Percentiles rank a stretch among this genome's conserved stretches.
Conservation (phyloP, 2,888 invertebrate genomes). For the Drosophila ezoana region DNA sequence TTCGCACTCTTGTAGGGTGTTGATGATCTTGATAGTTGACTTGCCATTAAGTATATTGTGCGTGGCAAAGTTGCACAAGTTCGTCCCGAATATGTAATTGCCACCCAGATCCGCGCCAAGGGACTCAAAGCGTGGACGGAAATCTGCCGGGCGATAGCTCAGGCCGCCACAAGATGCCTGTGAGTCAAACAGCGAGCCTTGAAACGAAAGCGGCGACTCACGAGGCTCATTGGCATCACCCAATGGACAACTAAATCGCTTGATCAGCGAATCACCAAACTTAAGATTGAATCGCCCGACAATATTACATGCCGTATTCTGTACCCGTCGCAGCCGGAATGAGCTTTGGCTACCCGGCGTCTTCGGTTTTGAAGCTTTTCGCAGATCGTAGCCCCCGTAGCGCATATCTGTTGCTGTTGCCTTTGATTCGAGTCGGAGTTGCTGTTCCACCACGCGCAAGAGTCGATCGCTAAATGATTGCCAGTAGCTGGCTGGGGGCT, state of each 20-base stretch:
- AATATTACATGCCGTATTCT: conserved; percentile 82
- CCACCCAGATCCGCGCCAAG: conserved; percentile 44
- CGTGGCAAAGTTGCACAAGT: conserved; percentile 80
- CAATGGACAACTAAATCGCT: conserved; percentile 52
- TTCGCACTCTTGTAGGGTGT: conserved; percentile 75
- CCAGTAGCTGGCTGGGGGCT: conserved; percentile 30
- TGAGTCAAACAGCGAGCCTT: conserved; percentile 83
- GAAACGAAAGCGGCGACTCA: conserved; percentile 83
- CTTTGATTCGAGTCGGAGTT: neutral
- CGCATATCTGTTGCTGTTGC: conserved; percentile 75
- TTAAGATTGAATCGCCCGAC: conserved; percentile 82
- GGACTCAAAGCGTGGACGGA: conserved; percentile 68
- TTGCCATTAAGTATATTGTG: conserved; percentile 82
- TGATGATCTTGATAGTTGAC: conserved; percentile 78
- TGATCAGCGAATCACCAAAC: conserved; percentile 73
- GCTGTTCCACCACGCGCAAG: conserved; percentile 45
- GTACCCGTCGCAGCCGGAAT: conserved; percentile 81
- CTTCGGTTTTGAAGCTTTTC: conserved; percentile 82
- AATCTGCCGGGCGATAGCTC: conserved; percentile 78
- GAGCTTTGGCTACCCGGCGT: conserved; percentile 65
- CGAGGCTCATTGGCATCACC: conserved; percentile 41
- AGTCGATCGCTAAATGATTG: conserved; percentile 55
- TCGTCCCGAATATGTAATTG: conserved; percentile 82
- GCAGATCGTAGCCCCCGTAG: conserved; percentile 84
- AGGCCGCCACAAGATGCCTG: conserved; percentile 48